Evolutionary conservation across 2,113 vertebrate species (phyloP), one percentile per base, ranked within the genome.

Genomic region (Otolemur garnettii): DNA sequence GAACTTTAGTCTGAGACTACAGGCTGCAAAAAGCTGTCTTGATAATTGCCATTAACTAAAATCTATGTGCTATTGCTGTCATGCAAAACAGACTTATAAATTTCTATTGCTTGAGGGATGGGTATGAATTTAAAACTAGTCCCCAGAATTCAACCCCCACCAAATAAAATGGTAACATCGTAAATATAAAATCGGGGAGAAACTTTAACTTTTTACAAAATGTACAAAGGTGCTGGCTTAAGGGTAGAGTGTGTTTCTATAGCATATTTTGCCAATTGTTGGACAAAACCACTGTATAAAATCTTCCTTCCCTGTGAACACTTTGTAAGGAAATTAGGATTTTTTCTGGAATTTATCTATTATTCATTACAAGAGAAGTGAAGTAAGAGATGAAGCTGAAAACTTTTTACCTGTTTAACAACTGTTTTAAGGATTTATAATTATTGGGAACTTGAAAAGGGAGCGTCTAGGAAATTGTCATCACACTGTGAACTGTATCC

Each of bases 371-470:
- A 59, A 96, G 75, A 94, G 66, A 50, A 10, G 3, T 78, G 9
- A 92, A 94, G 14, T 88, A 93, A 75, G 17, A 90, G n/a, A 84
- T 11, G 2, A 81, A 42, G 17, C n/a, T 71, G 26, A 78, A 89
- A 84, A 42, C 4, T 42, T 97, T 72, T 35, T 80, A 38, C 7
- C 42, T 80, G 3, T 71, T 35, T 84, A 50, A 45, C 21, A 87
- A 38, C 24, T 81, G 0, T 57, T 92, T 92, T 42, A 3, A 24
- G 93, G 83, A 95, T 87, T 93, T 38, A 2, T 0, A 42, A 2
- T 7, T 30, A 59, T 87, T 91, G 33, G 42, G 81, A 68, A 9
- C 45, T 59, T 79, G 7, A 59, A 87, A 75, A 2, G 8, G 9
- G 1, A 87, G 14, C 30, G 1, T 74, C 66, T 0, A 81, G 82